Base-by-base conservation (phyloP, 92 coral and sea anemone genomes). In the Porites rus region DNA sequence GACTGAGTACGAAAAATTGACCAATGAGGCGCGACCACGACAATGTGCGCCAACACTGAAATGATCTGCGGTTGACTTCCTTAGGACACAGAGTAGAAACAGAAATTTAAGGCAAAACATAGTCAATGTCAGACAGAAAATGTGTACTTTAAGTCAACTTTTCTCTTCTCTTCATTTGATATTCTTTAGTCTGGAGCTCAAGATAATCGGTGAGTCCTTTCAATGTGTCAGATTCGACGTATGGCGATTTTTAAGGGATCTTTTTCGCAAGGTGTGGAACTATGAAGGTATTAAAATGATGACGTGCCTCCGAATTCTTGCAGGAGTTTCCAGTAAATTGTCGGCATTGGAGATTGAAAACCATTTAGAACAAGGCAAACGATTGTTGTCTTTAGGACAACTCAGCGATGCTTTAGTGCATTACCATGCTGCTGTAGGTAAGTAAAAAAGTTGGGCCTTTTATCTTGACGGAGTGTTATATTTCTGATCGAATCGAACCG, bases 11-110 rank as follows among this genome's bases (percentile, higher is more conserved):
- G 18, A 76, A 38, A 24, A 13, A 18, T 60, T 21, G 63, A 82
- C 99, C 99, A 97, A 97, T 97, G 89, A 90, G 65, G 83, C 94
- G 92, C 89, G 89, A 97, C 99, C 99, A 97, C 99, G 99, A 96
- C 80, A 77, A 86, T 86, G 74, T 88, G 98, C 96, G 98, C 98
- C 98, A 65, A 89, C 85, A 63, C 93, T 94, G 81, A 83, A 90
- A 86, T 88, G 96, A 87, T 28, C 96, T 86, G 98, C 93, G 98
- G 98, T 92, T 56, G 75, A 83, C 78, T 31, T 77, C 81, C 19
- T 77, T 50, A 92, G 79, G 56, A 82, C 88, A 67, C 16, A 25
- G 72, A 19, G 78, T 21, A 38, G 67, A 65, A 75, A 81, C 86
- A 69, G 78, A 76, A 83, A 85, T 76, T 76, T 67, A 77, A 75